Conservation (phyloP, 2,797 vertebrate genomes). For the Pangasius larnaudii region DNA sequence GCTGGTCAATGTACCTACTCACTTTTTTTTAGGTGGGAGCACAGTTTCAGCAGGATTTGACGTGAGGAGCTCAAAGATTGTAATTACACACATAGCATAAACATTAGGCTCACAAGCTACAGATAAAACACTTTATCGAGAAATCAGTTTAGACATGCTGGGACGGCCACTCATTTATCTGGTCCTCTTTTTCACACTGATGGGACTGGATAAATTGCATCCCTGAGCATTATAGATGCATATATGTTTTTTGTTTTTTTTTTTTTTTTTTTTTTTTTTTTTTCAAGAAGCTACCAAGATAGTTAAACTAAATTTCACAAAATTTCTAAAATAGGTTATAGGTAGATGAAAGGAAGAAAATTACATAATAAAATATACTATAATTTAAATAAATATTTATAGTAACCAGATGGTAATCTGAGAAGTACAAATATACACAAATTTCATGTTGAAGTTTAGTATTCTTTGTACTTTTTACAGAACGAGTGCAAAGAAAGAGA, state of each 20-base stretch:
- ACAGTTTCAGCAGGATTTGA: background rate
- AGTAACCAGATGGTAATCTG: background rate
- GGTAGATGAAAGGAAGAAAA: background rate
- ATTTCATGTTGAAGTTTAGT: background rate
- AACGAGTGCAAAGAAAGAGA: background rate
- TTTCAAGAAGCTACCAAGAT: background rate
- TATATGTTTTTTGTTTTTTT: too few species aligned
- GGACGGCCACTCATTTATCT: background rate
- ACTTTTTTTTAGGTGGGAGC: background rate
- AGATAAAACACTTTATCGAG: constrained; percentile 14
- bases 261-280: too few species aligned
- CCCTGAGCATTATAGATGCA: background rate
- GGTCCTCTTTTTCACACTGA: background rate
- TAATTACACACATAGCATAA: constrained; percentile 53
- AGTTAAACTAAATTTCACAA: background rate
- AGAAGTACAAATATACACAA: background rate
- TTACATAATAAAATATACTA: background rate
- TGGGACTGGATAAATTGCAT: background rate
- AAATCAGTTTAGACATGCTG: background rate
- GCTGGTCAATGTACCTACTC: constrained; percentile 47
- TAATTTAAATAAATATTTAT: background rate
- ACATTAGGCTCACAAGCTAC: constrained; percentile 52
- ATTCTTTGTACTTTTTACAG: background rate
- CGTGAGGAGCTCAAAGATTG: constrained; percentile 22
- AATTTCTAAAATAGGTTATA: background rate